A percentile compares a stretch with the other conserved stretches of the same genome.
phyloP scores from a whole-genome alignment of 2,113 vertebrate genomes.

The Seriola rivoliana region DNA sequence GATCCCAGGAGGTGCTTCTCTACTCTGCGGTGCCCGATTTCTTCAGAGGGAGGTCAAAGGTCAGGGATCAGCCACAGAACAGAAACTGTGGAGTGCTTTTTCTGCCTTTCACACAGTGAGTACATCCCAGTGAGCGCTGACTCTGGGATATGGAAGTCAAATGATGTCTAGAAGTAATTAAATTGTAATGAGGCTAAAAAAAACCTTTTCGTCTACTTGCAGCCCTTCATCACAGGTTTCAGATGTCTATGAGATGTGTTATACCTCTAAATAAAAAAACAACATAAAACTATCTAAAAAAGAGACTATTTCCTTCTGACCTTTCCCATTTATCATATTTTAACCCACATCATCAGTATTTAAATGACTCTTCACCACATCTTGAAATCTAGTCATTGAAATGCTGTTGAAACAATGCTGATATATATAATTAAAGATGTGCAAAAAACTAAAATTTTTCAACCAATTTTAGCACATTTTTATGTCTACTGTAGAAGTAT shows the following conservation, averaged over 20 bases:
- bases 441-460: too few species aligned
- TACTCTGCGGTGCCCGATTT: background rate
- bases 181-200: background rate
- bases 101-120: background rate
- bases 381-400: too few species aligned
- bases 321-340: too few species aligned
- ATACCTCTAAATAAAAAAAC: too few species aligned
- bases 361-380: too few species aligned
- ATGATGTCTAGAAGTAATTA: background rate
- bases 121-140: background rate
- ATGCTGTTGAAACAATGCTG: too few species aligned
- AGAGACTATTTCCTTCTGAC: too few species aligned
- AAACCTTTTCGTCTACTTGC: background rate
- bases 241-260: background rate
- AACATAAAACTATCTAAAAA: too few species aligned
- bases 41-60: conserved; percentile 6
- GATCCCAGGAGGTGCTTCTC: background rate
- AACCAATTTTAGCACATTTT: too few species aligned
- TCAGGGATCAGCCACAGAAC: background rate
- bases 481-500: too few species aligned
- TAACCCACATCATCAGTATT: too few species aligned
- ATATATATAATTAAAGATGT: too few species aligned
- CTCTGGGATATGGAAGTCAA: background rate
- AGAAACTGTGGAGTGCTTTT: background rate
- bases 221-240: background rate